Evolutionary conservation across 2,113 vertebrate genomes (phyloP).

Genomic region (Nyctereutes procyonoides): DNA sequence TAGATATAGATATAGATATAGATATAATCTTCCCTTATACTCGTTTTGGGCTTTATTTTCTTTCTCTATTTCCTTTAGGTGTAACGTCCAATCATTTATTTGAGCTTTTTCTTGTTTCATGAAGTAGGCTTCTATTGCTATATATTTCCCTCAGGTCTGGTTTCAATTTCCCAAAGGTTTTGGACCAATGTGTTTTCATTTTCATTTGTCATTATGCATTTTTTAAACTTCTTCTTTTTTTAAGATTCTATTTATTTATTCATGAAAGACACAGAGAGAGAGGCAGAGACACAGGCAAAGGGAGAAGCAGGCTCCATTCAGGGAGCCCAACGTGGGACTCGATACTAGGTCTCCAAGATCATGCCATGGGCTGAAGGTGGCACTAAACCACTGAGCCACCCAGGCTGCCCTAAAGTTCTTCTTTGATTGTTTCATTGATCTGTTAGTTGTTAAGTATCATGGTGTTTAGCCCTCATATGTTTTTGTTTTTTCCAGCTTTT

Average conservation of each 20-base stretch:
- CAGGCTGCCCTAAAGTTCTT: neutral
- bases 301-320: no score
- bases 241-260: no score
- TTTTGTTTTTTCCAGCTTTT: neutral
- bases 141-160: neutral
- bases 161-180: neutral
- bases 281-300: no score
- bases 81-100: neutral
- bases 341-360: no score
- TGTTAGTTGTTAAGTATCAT: neutral
- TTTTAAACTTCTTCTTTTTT: neutral
- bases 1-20: no score
- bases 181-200: neutral
- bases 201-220: neutral
- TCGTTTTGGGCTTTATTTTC: neutral
- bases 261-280: no score
- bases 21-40: neutral
- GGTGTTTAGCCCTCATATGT: neutral
- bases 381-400: no score
- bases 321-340: no score
- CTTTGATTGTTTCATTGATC: neutral
- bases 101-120: neutral
- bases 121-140: neutral
- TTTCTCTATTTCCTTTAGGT: neutral
- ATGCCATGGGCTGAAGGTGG: no score